These are phyloP conservation scores for Zootermopsis nevadensis DNA, from an alignment of 2,888 invertebrate species.

Conservation along the genomic window DNA sequence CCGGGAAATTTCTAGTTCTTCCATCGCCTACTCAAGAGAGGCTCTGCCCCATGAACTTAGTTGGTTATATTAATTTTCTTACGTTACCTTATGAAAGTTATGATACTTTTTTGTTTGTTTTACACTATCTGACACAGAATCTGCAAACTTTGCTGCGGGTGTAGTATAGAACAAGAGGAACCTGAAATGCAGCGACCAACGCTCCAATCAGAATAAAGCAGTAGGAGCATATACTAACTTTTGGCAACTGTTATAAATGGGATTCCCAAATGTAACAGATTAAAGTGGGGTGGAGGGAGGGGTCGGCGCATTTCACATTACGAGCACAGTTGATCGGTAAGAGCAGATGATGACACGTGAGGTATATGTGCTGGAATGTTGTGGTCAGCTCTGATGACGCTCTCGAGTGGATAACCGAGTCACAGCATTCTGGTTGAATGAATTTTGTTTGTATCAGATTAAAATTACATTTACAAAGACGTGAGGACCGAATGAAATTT, in stretches of 20 bases:
- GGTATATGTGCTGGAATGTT: slow-evolving; percentile 3
- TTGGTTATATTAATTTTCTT: too few relatives aligned
- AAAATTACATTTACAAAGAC: too few relatives aligned
- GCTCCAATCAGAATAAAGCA: not conserved
- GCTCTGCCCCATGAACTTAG: too few relatives aligned
- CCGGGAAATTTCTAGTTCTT: too few relatives aligned
- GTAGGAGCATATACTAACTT: slow-evolving; percentile 12
- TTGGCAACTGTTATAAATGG: slow-evolving; percentile 32
- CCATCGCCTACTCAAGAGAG: too few relatives aligned
- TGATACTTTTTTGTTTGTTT: too few relatives aligned
- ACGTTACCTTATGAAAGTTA: too few relatives aligned
- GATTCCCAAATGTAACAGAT: slow-evolving; percentile 29
- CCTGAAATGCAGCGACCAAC: slow-evolving; percentile 6
- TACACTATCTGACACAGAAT: not conserved
- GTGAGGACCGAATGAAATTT: too few relatives aligned
- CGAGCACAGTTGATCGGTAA: not conserved
- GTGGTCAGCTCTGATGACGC: not conserved
- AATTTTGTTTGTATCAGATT: not conserved
- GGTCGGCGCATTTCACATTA: slow-evolving; percentile 2
- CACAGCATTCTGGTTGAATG: not conserved
- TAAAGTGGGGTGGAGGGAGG: not conserved
- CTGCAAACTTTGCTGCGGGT: not conserved
- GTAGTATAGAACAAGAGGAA: not conserved
- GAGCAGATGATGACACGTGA: not conserved
- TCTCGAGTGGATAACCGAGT: not conserved